These are phyloP conservation scores for Phytoseiulus persimilis DNA, from an alignment of 2,888 invertebrate genomes.

Conservation along the genomic window DNA sequence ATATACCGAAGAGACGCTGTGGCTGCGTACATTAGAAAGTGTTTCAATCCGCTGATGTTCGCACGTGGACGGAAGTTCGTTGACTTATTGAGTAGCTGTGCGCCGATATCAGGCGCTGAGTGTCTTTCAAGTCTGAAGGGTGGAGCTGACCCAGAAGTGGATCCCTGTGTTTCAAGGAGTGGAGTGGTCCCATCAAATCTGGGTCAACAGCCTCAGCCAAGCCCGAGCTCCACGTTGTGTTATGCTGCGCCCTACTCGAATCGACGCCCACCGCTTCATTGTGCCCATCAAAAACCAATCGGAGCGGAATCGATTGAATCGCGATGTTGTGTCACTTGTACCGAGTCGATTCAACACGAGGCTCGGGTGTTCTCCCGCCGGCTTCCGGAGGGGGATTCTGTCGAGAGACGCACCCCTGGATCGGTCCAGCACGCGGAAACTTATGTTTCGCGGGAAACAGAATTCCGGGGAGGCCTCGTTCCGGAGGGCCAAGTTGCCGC, in stretches of 20 bases:
- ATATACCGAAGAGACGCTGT: background rate
- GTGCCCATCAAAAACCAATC: background rate
- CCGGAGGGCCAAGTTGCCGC: background rate
- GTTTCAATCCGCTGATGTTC: background rate
- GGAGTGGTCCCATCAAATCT: background rate
- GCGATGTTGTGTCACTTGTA: background rate
- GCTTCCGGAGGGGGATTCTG: no score
- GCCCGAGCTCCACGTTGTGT: background rate
- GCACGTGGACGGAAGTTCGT: background rate
- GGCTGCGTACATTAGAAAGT: background rate
- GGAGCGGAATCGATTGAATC: no score
- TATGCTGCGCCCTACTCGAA: background rate
- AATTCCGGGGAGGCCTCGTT: no score
- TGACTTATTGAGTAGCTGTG: background rate
- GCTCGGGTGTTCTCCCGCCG: no score
- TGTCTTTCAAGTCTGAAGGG: background rate
- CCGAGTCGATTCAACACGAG: background rate
- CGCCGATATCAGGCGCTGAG: background rate
- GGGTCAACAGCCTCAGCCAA: background rate
- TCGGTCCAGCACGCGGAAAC: no score
- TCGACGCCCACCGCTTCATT: background rate
- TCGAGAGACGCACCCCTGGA: no score
- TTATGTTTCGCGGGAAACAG: no score
- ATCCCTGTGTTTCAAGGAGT: constrained; percentile 5
- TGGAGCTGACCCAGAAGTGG: constrained; percentile 5